Evolutionary conservation across 2,888 invertebrate genomes (phyloP).

Genomic region (Neoascia interrupta): DNA sequence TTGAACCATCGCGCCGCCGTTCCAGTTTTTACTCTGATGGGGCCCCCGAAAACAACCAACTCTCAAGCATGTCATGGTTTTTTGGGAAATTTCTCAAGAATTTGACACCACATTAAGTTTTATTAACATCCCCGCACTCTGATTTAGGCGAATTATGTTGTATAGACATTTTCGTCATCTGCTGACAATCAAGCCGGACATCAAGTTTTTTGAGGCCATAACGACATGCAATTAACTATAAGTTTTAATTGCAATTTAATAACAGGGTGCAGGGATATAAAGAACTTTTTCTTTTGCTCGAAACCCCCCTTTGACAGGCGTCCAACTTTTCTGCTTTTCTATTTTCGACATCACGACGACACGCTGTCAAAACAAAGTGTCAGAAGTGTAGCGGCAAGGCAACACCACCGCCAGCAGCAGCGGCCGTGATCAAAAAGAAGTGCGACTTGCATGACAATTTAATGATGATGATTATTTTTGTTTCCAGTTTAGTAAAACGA

Average conservation of each 20-base stretch:
- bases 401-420: conserved; percentile 11
- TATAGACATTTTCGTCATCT: neutral
- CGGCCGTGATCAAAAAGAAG: conserved; percentile 62
- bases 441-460: conserved; percentile 70
- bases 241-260: conserved; percentile 46
- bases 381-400: conserved; percentile 31
- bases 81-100: conserved; percentile 50
- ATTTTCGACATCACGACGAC: conserved; percentile 36
- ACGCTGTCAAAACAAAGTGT: conserved; percentile 58
- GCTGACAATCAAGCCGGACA: neutral
- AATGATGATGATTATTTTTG: conserved; percentile 68
- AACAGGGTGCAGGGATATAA: conserved; percentile 5
- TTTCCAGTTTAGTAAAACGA: conserved; percentile 64
- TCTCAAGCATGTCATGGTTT: conserved; percentile 29
- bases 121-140: conserved; percentile 25
- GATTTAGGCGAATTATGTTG: conserved; percentile 16
- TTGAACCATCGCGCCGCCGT: conserved; percentile 20
- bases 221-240: conserved; percentile 47
- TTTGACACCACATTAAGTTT: conserved; percentile 59
- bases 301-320: conserved; percentile 39
- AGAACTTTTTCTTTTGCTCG: too few relatives aligned
- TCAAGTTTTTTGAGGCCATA: neutral
- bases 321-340: conserved; percentile 27
- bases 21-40: conserved; percentile 32
- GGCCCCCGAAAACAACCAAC: conserved; percentile 2